These are phyloP conservation scores for Oreocharis arfaki DNA, from an alignment of 2,113 vertebrate species.

Conservation along the genomic window DNA sequence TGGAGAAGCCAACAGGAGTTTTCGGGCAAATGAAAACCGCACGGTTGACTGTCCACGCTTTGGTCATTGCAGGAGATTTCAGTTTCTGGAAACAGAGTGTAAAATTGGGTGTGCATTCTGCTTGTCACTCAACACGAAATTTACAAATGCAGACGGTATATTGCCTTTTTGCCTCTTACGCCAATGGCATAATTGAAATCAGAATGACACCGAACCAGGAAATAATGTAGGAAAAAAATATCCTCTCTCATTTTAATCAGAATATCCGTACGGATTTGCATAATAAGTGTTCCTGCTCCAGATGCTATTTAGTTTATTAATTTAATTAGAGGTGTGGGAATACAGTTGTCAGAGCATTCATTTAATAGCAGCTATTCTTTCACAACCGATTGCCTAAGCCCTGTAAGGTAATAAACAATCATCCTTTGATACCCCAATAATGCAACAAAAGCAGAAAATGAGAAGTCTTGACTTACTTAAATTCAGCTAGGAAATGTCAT, in stretches of 20 bases:
- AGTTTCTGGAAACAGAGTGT: not conserved
- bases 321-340: not conserved
- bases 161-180: not conserved
- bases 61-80: not conserved
- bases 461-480: not conserved
- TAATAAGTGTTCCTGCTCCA: not conserved
- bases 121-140: not conserved
- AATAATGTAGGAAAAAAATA: not conserved
- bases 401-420: not conserved
- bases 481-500: not conserved
- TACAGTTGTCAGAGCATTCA: not conserved
- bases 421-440: not conserved
- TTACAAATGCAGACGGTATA: not conserved
- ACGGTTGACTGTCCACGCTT: not conserved
- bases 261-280: not conserved
- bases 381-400: not conserved
- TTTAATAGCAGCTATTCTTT: not conserved
- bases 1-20: conserved; percentile 37
- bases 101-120: not conserved
- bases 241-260: not conserved
- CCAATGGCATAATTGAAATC: not conserved
- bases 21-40: conserved; percentile 5
- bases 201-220: not conserved
- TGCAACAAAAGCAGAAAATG: not conserved
- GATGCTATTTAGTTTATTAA: not conserved